Conservation (phyloP, 2,113 vertebrate species). For the Anoura caudifer region DNA sequence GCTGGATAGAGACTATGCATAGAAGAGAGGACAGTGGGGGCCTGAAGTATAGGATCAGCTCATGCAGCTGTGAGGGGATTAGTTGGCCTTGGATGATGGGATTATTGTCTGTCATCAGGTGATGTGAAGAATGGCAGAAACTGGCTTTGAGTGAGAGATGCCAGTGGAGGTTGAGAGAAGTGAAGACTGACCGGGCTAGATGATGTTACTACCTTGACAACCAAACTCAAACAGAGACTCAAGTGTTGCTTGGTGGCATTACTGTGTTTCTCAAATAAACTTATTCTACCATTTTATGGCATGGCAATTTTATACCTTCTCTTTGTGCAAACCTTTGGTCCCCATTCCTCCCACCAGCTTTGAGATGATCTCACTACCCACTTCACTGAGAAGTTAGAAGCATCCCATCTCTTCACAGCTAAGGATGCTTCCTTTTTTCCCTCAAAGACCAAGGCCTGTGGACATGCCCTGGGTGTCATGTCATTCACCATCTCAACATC, state of each 20-base stretch:
- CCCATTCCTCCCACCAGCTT: background rate
- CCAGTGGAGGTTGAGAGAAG: background rate
- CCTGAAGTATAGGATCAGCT: background rate
- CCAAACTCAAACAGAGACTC: background rate
- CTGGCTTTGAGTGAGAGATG: background rate
- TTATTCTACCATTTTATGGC: background rate
- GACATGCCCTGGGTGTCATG: background rate
- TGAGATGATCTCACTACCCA: background rate
- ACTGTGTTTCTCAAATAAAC: background rate
- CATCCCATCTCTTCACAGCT: background rate
- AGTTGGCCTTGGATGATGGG: conserved; percentile 6
- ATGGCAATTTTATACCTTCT: background rate
- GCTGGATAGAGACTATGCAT: background rate
- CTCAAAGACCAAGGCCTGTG: background rate
- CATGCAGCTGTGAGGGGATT: conserved; percentile 46
- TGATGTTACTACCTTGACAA: background rate
- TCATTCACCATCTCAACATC: background rate
- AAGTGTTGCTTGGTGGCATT: background rate
- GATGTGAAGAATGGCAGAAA: conserved; percentile 12
- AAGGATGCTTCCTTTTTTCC: background rate
- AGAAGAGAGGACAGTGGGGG: background rate
- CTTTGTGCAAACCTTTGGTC: background rate
- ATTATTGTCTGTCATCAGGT: conserved; percentile 49
- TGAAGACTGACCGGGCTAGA: background rate
- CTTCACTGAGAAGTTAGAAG: background rate